Percentiles rank a stretch among this genome's conserved stretches.
phyloP scores from a whole-genome alignment of 2,113 vertebrate genomes.

The Micronycteris hirsuta region DNA sequence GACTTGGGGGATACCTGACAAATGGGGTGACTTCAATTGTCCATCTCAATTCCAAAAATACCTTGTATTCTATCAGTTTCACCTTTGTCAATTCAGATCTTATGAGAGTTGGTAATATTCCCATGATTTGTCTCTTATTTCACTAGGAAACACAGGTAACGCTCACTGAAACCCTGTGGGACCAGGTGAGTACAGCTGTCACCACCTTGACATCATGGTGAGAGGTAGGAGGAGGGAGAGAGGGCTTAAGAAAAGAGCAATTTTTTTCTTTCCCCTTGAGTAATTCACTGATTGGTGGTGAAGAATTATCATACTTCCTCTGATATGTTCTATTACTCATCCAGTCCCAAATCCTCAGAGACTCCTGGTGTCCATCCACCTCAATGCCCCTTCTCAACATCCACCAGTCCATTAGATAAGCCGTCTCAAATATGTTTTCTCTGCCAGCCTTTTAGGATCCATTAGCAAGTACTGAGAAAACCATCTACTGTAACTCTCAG shows the following conservation, averaged over 20 bases:
- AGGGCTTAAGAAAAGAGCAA: not conserved
- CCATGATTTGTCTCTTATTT: conserved; percentile 40
- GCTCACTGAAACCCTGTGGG: conserved; percentile 58
- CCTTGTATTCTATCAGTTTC: not conserved
- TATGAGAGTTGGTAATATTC: not conserved
- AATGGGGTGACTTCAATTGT: not conserved
- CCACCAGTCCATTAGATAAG: not conserved
- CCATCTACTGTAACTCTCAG: not conserved
- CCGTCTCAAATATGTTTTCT: not conserved
- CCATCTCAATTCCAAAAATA: not conserved
- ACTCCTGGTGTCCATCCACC: not conserved
- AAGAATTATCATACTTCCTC: not conserved
- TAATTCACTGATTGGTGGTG: not conserved
- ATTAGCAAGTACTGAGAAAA: not conserved
- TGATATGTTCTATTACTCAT: not conserved
- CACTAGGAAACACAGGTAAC: conserved; percentile 40
- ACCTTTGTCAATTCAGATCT: not conserved
- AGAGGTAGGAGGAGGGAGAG: not conserved
- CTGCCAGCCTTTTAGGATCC: not conserved
- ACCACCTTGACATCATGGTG: not conserved
- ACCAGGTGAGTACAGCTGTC: conserved; percentile 50
- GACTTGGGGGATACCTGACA: not conserved
- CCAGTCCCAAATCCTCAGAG: not conserved
- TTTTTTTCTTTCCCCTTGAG: not conserved
- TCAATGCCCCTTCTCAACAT: not conserved